Conservation (phyloP, 2,888 invertebrate genomes). For the Ephialtes manifestator region DNA sequence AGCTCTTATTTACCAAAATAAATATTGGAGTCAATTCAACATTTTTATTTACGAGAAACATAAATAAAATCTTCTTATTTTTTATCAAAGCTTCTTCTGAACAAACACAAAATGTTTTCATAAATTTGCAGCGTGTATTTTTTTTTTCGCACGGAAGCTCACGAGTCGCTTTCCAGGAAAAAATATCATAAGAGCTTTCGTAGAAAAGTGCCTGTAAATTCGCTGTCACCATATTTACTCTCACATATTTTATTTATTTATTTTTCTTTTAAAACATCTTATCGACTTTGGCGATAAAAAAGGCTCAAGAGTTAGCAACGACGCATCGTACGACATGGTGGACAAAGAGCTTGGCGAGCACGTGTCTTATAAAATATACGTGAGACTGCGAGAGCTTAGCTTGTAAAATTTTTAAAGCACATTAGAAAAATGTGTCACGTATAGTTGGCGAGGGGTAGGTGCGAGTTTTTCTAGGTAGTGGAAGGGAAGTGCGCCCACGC, state of each 20-base stretch:
- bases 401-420: constrained; percentile 22
- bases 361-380: constrained; percentile 1
- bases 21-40: neutral
- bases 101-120: neutral
- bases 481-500: neutral
- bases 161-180: neutral
- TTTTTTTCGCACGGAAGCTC: neutral
- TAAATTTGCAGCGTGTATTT: neutral
- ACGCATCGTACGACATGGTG: neutral
- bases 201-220: neutral
- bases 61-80: too few relatives aligned
- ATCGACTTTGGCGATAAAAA: constrained; percentile 24
- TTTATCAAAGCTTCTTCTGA: neutral
- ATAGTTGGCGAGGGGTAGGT: neutral
- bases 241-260: neutral
- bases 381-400: neutral
- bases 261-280: neutral
- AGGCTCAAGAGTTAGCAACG: constrained; percentile 10
- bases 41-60: too few relatives aligned
- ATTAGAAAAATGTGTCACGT: constrained; percentile 26
- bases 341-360: neutral
- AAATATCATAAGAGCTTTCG: neutral
- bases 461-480: neutral
- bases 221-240: neutral
- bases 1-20: neutral